phyloP scores from a whole-genome alignment of 2,113 vertebrate genomes.

The Sisor rabdophorus region DNA sequence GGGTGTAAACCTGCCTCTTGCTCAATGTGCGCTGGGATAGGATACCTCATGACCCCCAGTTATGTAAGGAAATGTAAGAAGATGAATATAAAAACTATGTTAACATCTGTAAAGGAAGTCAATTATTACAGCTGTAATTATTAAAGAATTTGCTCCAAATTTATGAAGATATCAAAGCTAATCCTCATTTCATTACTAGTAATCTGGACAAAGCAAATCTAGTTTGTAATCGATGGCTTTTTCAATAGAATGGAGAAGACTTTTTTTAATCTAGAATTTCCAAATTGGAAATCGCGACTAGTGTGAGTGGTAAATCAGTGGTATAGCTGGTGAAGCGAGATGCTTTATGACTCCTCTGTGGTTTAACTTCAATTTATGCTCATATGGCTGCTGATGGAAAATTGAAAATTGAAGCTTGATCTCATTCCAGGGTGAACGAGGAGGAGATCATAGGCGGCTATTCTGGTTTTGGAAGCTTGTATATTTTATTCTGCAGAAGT shows the following conservation, averaged over 20 bases:
- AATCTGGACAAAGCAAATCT: not conserved
- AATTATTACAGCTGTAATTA: no score
- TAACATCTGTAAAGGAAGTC: no score
- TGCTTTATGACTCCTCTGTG: slow-evolving; percentile 58
- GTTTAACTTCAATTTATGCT: slow-evolving; percentile 53
- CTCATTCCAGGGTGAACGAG: slow-evolving; percentile 41
- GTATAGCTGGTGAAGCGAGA: slow-evolving; percentile 57
- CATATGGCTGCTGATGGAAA: slow-evolving; percentile 63
- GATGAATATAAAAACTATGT: no score
- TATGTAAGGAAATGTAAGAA: no score
- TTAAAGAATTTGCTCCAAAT: no score
- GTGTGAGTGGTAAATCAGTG: slow-evolving; percentile 57
- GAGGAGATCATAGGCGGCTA: slow-evolving; percentile 39
- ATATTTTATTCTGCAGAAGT: slow-evolving; percentile 46
- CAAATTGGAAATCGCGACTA: slow-evolving; percentile 45
- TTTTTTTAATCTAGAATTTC: slow-evolving; percentile 47
- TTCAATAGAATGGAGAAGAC: slow-evolving; percentile 48
- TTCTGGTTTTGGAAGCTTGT: slow-evolving; percentile 43
- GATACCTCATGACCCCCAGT: no score
- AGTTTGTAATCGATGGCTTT: slow-evolving; percentile 42
- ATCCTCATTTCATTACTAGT: not conserved
- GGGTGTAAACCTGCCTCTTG: no score
- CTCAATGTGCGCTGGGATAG: no score
- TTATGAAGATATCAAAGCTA: slow-evolving; percentile 17
- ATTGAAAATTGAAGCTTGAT: slow-evolving; percentile 60